Conservation (phyloP, 2,888 invertebrate genomes). For the Drosophila gaucha region DNA sequence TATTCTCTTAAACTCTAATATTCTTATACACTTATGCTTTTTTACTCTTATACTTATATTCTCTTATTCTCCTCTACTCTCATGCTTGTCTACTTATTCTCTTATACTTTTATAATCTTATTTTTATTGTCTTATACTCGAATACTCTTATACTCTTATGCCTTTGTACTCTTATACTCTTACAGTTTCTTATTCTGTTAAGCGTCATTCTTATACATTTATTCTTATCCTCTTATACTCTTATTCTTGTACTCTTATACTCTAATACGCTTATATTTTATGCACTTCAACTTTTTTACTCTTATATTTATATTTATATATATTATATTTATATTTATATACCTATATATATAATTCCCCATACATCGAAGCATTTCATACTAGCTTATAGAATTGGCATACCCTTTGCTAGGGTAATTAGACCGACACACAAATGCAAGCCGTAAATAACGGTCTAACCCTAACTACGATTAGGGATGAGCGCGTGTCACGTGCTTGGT, state of each 20-base stretch:
- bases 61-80: not conserved
- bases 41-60: not conserved
- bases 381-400: too few species aligned
- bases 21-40: not conserved
- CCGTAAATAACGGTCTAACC: slow-evolving; percentile 14
- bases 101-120: too few species aligned
- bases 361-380: too few species aligned
- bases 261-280: too few species aligned
- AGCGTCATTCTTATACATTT: too few species aligned
- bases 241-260: not conserved
- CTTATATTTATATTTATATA: too few species aligned
- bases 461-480: slow-evolving; percentile 2
- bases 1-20: too few species aligned
- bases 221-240: not conserved
- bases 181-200: too few species aligned
- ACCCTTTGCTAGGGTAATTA: not conserved
- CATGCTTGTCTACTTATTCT: not conserved
- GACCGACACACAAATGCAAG: slow-evolving; percentile 45
- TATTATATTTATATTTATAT: too few species aligned
- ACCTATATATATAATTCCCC: too few species aligned
- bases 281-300: too few species aligned
- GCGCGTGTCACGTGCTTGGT: slow-evolving; percentile 11
- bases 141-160: not conserved
- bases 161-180: not conserved
- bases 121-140: too few species aligned